A percentile compares a stretch with the other conserved stretches of the same genome.
phyloP scores from a whole-genome alignment of 2,113 vertebrate species.

The Chaetops frenatus region DNA sequence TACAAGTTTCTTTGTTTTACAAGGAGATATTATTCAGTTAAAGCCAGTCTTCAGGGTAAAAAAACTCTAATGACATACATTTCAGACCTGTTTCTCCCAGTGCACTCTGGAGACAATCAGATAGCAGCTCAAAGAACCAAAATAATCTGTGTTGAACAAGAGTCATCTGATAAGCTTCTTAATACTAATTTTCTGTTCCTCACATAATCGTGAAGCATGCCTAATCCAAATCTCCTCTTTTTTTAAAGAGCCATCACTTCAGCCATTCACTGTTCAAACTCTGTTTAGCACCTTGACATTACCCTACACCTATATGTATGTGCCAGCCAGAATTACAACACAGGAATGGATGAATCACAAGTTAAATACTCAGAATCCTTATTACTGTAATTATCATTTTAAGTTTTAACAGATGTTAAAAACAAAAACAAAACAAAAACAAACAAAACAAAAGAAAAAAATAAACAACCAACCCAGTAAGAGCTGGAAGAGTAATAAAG shows the following conservation, averaged over 20 bases:
- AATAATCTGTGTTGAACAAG: background rate
- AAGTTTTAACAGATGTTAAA: background rate
- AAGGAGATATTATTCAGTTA: background rate
- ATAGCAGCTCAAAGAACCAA: background rate
- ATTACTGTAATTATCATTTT: background rate
- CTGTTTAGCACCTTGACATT: background rate
- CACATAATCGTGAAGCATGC: background rate
- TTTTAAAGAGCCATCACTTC: background rate
- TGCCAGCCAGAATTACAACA: background rate
- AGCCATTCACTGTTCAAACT: background rate
- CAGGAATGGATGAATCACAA: background rate
- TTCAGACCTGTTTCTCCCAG: background rate
- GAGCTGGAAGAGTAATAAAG: background rate
- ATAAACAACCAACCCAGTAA: background rate
- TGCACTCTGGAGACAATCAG: background rate
- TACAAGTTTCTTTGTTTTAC: background rate
- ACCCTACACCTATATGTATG: background rate
- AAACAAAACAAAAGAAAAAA: background rate
- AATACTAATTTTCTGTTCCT: background rate
- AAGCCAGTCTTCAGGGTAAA: background rate
- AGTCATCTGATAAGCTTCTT: background rate
- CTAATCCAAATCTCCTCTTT: background rate
- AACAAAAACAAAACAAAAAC: background rate
- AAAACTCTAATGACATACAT: background rate
- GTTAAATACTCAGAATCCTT: background rate